phyloP scores from a whole-genome alignment of 2,888 invertebrate genomes.

The Eupithecia pulchellata region DNA sequence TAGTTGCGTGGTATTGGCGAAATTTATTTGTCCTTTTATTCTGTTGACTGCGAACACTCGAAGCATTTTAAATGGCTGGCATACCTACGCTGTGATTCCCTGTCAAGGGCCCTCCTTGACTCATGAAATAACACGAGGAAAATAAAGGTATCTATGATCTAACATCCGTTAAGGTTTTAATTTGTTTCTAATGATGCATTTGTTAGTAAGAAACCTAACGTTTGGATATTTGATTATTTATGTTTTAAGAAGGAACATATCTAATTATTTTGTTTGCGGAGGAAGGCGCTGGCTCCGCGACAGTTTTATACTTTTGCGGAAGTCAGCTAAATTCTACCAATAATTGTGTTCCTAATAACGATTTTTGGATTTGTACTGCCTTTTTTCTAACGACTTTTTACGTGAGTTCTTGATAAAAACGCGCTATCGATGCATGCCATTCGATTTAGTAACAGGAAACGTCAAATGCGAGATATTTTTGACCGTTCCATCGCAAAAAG shows the following conservation, averaged over 20 bases:
- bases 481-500: not conserved
- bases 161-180: constrained; percentile 22
- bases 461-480: not conserved
- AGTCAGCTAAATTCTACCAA: too few relatives aligned
- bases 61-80: not conserved
- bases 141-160: constrained; percentile 2
- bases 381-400: too few relatives aligned
- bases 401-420: too few relatives aligned
- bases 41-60: not conserved
- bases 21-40: not conserved
- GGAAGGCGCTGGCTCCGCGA: too few relatives aligned
- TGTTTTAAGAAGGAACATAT: too few relatives aligned
- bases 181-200: not conserved
- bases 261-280: too few relatives aligned
- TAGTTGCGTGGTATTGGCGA: not conserved
- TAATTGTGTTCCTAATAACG: not conserved
- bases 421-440: too few relatives aligned
- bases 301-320: too few relatives aligned
- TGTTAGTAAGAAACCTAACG: not conserved
- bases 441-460: not conserved
- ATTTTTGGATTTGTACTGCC: too few relatives aligned
- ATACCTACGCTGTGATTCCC: constrained; percentile 12
- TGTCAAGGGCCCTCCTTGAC: constrained; percentile 15
- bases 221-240: too few relatives aligned
- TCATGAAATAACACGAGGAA: constrained; percentile 12